These are phyloP conservation scores for Leptodactylus fuscus DNA, from an alignment of 2,113 vertebrate species.

Conservation along the genomic window DNA sequence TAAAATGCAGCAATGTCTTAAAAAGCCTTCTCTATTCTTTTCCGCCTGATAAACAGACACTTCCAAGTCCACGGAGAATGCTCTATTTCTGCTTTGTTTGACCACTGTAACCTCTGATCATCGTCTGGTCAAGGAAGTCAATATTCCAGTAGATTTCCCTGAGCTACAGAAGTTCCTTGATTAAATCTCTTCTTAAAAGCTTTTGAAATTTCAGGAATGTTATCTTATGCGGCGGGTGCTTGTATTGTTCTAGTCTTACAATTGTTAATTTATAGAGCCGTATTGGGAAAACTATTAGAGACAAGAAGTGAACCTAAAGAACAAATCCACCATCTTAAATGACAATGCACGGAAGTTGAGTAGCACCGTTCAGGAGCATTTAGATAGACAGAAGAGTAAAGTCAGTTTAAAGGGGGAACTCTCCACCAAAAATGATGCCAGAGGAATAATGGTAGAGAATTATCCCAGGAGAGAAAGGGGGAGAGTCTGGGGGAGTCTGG, in stretches of 20 bases:
- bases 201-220: constrained; percentile 6
- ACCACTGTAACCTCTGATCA: constrained; percentile 56
- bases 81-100: constrained; percentile 50
- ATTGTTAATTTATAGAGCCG: not conserved
- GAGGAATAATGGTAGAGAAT: too few relatives aligned
- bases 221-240: constrained; percentile 27
- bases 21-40: constrained; percentile 6
- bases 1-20: constrained; percentile 49
- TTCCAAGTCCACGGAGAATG: constrained; percentile 9
- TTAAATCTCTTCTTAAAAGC: constrained; percentile 52
- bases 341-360: not conserved
- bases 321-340: not conserved
- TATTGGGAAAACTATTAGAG: not conserved
- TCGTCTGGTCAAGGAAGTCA: constrained; percentile 53
- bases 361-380: not conserved
- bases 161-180: constrained; percentile 49
- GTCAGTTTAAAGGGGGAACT: too few relatives aligned
- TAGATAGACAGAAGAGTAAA: too few relatives aligned
- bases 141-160: constrained; percentile 54
- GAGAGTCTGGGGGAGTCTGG: too few relatives aligned
- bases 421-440: too few relatives aligned
- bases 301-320: not conserved
- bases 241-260: constrained; percentile 33
- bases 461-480: too few relatives aligned
- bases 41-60: constrained; percentile 46